phyloP scores from a whole-genome alignment of 2,113 vertebrate genomes.

The Vimba vimba region DNA sequence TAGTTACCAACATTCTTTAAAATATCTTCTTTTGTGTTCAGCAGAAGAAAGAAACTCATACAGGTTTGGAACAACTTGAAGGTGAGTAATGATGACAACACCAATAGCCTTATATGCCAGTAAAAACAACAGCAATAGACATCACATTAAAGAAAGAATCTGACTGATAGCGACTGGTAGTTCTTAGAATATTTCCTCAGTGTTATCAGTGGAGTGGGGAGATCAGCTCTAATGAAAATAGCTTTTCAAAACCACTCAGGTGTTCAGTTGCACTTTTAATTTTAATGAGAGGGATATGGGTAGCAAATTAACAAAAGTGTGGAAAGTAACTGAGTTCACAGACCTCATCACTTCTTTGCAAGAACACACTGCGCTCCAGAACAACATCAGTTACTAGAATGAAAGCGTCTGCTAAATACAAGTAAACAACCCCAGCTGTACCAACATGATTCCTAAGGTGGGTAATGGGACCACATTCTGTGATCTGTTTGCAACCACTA shows the following conservation, averaged over 20 bases:
- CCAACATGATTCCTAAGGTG: constrained; percentile 3
- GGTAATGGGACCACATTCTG: constrained; percentile 28
- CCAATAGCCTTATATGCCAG: background rate
- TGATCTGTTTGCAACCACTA: constrained; percentile 33
- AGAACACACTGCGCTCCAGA: background rate
- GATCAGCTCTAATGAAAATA: background rate
- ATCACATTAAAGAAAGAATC: background rate
- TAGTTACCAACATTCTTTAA: too few species aligned
- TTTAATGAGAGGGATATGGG: background rate
- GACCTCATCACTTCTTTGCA: background rate
- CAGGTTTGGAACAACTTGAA: too few species aligned
- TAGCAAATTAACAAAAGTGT: background rate
- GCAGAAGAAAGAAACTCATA: too few species aligned
- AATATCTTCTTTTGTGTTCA: too few species aligned
- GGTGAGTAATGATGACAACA: background rate
- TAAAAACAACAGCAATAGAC: background rate
- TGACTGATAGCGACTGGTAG: background rate
- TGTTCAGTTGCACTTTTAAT: background rate
- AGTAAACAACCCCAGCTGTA: constrained; percentile 40
- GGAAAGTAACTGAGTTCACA: background rate
- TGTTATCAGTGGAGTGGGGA: background rate
- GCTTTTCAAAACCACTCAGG: background rate
- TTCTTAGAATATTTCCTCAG: background rate
- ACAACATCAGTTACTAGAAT: background rate
- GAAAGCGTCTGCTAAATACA: background rate